Evolutionary conservation across 2,797 vertebrate species (phyloP), one percentile per base, ranked within the genome.

Genomic region (Graptemys geographica): DNA sequence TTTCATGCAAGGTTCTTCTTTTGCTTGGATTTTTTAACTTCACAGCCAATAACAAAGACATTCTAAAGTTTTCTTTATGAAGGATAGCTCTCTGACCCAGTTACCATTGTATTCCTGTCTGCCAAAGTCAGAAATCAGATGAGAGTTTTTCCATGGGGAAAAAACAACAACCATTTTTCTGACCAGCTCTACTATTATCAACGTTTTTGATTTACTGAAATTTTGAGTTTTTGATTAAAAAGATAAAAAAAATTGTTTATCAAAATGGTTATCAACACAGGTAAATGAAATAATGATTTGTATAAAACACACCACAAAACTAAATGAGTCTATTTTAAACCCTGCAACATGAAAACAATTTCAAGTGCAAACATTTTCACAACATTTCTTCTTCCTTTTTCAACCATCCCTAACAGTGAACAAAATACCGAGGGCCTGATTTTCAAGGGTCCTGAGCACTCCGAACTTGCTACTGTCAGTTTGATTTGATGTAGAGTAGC

Each of bases 91-190:
- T 93, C 53, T 95, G 95, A 95, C 90, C 96, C 93, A 97, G 84
- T 92, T 97, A 96, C 59, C 59, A 95, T 27, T 49, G 49, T 31
- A 37, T 59, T 84, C 49, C 92, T 92, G 76, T 92, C 74, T 93
- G 81, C 57, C 90, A 51, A 88, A 89, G 83, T 93, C 81, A 95
- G 92, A 94, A 96, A 94, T 94, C 95, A 96, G 92, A 93, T 96
- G 93, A 96, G 94, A 92, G 84, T 23, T 72, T 37, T 72, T 72
- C 10, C 65, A 41, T 72, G n/a, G n/a, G 33, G 65, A 3, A 72
- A 11, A 72, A 72, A 41, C 5, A 25, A 1, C 55, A 25, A 72
- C 19, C 6, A 62, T 33, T 41, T 23, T 72, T 72, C 65, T 72
- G n/a, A 72, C 11, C n/a, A 41, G n/a, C n/a, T 25, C 65, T 72